Conservation (phyloP, 2,113 vertebrate species). For the Chaetodon trifascialis region DNA sequence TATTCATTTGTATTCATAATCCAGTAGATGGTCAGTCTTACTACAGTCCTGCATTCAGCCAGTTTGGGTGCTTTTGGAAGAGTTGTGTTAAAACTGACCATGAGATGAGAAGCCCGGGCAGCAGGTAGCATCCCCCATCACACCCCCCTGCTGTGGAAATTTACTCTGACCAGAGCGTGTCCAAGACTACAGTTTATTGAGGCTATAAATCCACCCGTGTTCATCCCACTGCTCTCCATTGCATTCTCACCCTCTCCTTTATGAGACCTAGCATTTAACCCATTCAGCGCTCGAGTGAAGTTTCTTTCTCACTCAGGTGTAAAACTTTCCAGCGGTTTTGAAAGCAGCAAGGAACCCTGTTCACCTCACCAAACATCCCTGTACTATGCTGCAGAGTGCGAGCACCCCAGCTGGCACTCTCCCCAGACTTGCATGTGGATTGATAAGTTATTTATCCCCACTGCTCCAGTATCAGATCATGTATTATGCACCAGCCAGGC, state of each 20-base stretch:
- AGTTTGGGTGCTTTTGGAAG: constrained; percentile 62
- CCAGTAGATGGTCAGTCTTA: neutral
- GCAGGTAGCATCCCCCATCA: constrained; percentile 63
- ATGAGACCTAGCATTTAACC: constrained; percentile 30
- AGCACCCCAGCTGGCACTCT: constrained; percentile 17
- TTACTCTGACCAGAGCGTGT: constrained; percentile 59
- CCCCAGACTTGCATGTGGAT: constrained; percentile 39
- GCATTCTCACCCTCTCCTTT: constrained; percentile 18
- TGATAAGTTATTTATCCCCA: constrained; percentile 72
- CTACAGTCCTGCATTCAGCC: constrained; percentile 23
- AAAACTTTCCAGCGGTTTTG: constrained; percentile 20
- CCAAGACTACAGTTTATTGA: constrained; percentile 67
- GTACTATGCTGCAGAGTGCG: constrained; percentile 6
- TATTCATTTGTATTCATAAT: neutral
- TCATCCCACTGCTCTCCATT: constrained; percentile 21
- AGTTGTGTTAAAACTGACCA: constrained; percentile 79
- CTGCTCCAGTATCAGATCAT: constrained; percentile 80
- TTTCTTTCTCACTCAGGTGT: neutral
- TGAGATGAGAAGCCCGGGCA: constrained; percentile 74
- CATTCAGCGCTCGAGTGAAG: neutral
- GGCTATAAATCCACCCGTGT: constrained; percentile 69
- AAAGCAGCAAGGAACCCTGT: neutral
- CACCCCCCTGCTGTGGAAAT: constrained; percentile 75
- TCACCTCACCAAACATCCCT: neutral
- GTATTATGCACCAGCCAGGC: constrained; percentile 70